Conservation (phyloP, 2,888 invertebrate genomes). For the Coecobrya sp. region DNA sequence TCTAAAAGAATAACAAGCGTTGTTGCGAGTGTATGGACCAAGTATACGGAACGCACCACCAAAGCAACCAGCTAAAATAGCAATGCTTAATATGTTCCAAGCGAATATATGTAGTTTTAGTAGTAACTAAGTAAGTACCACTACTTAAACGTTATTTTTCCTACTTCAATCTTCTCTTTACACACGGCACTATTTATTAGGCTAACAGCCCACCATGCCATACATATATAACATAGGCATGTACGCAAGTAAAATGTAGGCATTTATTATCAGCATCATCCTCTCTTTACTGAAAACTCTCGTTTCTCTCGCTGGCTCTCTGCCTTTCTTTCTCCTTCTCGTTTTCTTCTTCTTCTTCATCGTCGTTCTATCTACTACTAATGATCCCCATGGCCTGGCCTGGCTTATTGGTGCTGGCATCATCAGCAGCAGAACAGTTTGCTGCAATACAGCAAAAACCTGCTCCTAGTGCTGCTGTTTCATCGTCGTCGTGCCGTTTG, state of each 20-base stretch:
- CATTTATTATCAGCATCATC: conserved; percentile 62
- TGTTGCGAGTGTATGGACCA: background rate
- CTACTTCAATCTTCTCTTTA: conserved; percentile 56
- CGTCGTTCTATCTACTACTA: conserved; percentile 27
- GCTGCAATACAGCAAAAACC: conserved; percentile 80
- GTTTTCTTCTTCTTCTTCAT: conserved; percentile 44
- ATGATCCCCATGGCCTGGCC: conserved; percentile 82
- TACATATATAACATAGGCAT: conserved; percentile 14
- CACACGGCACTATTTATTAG: conserved; percentile 51
- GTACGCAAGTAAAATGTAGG: conserved; percentile 26
- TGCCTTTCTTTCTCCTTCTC: conserved; percentile 67
- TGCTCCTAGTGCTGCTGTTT: conserved; percentile 37
- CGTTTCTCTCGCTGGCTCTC: conserved; percentile 64
- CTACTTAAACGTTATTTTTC: conserved; percentile 69
- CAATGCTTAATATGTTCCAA: background rate
- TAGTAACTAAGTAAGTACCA: conserved; percentile 47
- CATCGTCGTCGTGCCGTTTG: conserved; percentile 53
- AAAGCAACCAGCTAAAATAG: conserved; percentile 18
- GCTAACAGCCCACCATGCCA: background rate
- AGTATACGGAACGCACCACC: conserved; percentile 22
- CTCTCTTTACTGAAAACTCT: conserved; percentile 56
- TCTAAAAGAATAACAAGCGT: conserved; percentile 21
- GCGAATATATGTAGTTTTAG: conserved; percentile 14
- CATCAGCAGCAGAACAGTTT: conserved; percentile 64
- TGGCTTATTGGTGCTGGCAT: conserved; percentile 60